Evolutionary conservation across 2,888 invertebrate species (phyloP).

Genomic region (Nomada ruficornis): DNA sequence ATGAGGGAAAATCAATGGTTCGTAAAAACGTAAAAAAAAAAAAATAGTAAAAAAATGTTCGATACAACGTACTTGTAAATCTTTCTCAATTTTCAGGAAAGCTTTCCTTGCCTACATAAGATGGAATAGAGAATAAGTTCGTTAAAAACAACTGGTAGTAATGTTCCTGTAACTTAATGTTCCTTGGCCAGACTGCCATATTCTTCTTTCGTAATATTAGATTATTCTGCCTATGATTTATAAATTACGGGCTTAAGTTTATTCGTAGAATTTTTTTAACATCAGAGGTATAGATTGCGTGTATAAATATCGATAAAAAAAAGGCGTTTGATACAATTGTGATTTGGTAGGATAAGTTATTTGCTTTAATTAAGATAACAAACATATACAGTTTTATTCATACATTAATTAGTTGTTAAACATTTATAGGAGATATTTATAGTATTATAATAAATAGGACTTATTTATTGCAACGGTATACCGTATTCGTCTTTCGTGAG

Average conservation of each 20-base stretch:
- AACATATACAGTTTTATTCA: too few relatives aligned
- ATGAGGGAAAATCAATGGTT: conserved; percentile 81
- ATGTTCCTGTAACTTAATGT: neutral
- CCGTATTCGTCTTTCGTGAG: neutral
- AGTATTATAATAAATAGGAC: neutral
- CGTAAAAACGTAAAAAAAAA: neutral
- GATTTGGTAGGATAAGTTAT: neutral
- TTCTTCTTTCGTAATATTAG: neutral
- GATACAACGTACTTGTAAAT: neutral
- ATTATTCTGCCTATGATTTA: neutral
- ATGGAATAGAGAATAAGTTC: neutral
- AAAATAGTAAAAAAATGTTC: neutral
- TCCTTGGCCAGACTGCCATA: neutral
- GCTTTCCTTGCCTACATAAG: neutral
- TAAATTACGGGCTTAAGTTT: neutral
- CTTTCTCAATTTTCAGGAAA: neutral
- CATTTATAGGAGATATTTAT: neutral
- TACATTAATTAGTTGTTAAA: too few relatives aligned
- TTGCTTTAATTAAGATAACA: neutral
- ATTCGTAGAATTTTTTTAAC: neutral
- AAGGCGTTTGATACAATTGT: too few relatives aligned
- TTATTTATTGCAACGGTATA: neutral
- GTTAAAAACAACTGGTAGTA: neutral
- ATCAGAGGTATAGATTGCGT: too few relatives aligned
- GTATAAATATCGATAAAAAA: too few relatives aligned